Conservation (phyloP, 2,113 vertebrate species). For the Onychostruthus taczanowskii region DNA sequence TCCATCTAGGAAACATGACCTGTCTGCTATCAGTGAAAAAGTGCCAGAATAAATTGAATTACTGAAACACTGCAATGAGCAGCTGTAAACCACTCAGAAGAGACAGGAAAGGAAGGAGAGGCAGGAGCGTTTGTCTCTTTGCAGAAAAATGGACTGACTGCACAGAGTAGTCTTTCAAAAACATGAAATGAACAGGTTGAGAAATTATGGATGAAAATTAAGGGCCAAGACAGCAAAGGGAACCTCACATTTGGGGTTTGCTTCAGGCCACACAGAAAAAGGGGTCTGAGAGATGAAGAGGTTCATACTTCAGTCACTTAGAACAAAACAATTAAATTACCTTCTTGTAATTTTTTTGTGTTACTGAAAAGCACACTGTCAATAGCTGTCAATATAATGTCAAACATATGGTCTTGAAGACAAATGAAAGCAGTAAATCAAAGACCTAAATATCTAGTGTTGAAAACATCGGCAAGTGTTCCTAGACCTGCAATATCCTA, state of each 20-base stretch:
- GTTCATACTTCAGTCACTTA: background rate
- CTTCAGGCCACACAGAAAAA: background rate
- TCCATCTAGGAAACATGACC: background rate
- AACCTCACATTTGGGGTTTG: background rate
- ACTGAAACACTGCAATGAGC: background rate
- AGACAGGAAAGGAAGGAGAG: background rate
- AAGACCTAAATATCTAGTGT: background rate
- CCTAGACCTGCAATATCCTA: background rate
- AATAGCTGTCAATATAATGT: background rate
- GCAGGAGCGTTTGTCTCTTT: accelerated
- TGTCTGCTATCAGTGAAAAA: background rate
- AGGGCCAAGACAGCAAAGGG: background rate
- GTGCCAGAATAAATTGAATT: background rate
- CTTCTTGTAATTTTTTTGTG: background rate
- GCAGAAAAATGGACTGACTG: background rate
- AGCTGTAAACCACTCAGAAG: background rate
- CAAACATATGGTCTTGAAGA: background rate
- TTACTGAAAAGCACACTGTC: background rate
- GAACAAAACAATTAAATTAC: background rate
- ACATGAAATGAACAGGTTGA: background rate
- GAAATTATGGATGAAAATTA: background rate
- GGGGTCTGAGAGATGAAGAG: accelerated
- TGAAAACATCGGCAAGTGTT: background rate
- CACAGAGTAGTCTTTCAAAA: background rate
- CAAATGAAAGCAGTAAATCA: background rate